Evolutionary conservation across 1,140 invertebrate genomes (phyloP).

Genomic region (Centruroides sculpturatus): DNA sequence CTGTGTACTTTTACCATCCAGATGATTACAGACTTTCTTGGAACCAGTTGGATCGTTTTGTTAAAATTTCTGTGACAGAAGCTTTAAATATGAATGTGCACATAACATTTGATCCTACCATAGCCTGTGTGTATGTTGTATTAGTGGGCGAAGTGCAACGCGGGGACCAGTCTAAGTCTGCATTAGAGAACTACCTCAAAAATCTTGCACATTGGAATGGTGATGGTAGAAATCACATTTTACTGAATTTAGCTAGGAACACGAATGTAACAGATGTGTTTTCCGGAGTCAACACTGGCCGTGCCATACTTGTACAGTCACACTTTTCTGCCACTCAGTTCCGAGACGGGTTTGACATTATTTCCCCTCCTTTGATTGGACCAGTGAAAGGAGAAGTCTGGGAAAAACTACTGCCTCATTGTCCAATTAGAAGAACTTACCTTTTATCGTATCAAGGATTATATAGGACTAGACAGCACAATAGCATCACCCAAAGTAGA

Average conservation of each 20-base stretch:
- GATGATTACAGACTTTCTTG: constrained; percentile 35
- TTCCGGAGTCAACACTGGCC: constrained; percentile 37
- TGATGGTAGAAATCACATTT: constrained; percentile 87
- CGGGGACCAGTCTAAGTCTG: constrained; percentile 15
- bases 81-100: constrained; percentile 68
- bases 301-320: constrained; percentile 46
- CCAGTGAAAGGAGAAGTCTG: constrained; percentile 54
- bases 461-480: constrained; percentile 3
- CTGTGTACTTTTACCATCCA: constrained; percentile 65
- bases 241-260: constrained; percentile 61
- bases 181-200: constrained; percentile 41
- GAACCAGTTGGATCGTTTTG: constrained; percentile 55
- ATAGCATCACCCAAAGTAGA: too few relatives aligned
- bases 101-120: constrained; percentile 59
- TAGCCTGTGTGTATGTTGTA: constrained; percentile 77
- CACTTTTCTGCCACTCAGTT: constrained; percentile 52
- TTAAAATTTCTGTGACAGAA: constrained; percentile 61
- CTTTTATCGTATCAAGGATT: constrained; percentile 61
- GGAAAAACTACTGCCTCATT: constrained; percentile 47
- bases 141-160: constrained; percentile 56
- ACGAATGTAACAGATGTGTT: constrained; percentile 49
- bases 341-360: constrained; percentile 62
- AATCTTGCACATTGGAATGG: constrained; percentile 76
- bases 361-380: constrained; percentile 61
- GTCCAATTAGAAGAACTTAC: constrained; percentile 72